Evolutionary conservation across 2,888 invertebrate genomes (phyloP).

Genomic region (Drosophila crucigera): DNA sequence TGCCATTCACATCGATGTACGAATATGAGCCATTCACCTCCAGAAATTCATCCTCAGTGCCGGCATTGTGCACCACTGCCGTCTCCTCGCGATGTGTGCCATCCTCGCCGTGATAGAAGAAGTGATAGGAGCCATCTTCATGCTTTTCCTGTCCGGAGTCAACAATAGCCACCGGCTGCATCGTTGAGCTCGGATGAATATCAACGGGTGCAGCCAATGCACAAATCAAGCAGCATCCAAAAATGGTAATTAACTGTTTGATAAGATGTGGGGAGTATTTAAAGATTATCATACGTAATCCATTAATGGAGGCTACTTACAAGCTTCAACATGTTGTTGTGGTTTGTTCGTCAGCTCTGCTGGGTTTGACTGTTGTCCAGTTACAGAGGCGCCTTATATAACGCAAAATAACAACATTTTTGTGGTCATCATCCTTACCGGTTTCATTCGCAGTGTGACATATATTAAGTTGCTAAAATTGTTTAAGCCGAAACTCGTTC

Average conservation of each 20-base stretch:
- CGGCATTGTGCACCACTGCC: slow-evolving; percentile 79
- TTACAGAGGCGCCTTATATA: slow-evolving; percentile 58
- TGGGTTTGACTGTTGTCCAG: slow-evolving; percentile 47
- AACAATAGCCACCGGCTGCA: slow-evolving; percentile 73
- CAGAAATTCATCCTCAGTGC: slow-evolving; percentile 74
- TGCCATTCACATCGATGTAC: slow-evolving; percentile 81
- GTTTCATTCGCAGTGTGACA: slow-evolving; percentile 55
- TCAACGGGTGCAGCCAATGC: slow-evolving; percentile 68
- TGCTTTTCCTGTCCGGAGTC: slow-evolving; percentile 78
- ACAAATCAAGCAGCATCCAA: slow-evolving; percentile 48
- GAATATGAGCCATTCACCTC: slow-evolving; percentile 83
- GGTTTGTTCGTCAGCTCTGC: slow-evolving; percentile 31
- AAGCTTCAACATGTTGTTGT: slow-evolving; percentile 69
- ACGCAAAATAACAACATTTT: slow-evolving; percentile 43
- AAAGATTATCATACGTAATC: not conserved
- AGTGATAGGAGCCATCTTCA: slow-evolving; percentile 83
- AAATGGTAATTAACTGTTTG: slow-evolving; percentile 46
- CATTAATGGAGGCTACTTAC: slow-evolving; percentile 60
- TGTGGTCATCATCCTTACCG: slow-evolving; percentile 62
- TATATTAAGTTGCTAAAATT: slow-evolving; percentile 40
- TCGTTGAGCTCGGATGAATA: slow-evolving; percentile 7
- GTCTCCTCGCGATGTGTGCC: slow-evolving; percentile 82
- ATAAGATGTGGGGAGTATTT: not conserved
- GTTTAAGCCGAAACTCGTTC: slow-evolving; percentile 69
- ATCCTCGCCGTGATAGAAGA: slow-evolving; percentile 81